Evolutionary conservation across 1,140 invertebrate species (phyloP).

Genomic region (Lordiphosa clarofinis): DNA sequence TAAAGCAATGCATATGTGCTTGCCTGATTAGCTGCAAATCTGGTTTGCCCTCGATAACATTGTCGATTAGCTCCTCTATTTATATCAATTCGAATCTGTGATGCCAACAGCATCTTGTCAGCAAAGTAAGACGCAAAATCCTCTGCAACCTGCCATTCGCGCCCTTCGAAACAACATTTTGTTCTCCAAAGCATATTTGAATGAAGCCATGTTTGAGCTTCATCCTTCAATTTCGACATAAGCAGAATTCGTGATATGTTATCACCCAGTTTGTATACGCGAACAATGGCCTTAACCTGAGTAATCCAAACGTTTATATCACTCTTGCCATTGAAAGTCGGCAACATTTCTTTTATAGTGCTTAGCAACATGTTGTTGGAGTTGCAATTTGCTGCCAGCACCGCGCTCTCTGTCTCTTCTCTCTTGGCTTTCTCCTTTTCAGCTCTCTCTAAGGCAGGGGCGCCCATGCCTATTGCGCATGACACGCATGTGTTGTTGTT

Average conservation of each 20-base stretch:
- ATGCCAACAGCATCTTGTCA: not conserved
- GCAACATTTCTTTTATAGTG: constrained; percentile 1
- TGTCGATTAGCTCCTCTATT: constrained; percentile 1
- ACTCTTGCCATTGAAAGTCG: not conserved
- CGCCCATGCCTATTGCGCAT: too few species aligned
- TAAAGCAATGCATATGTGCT: too few species aligned
- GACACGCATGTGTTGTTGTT: too few species aligned
- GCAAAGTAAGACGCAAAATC: not conserved
- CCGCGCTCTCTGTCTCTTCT: too few species aligned
- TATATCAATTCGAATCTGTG: not conserved
- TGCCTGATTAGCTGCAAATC: too few species aligned
- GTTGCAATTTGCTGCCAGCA: not conserved
- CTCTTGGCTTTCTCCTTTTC: too few species aligned
- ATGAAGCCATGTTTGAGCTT: not conserved
- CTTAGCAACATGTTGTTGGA: not conserved
- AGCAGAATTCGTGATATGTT: not conserved
- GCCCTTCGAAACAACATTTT: not conserved
- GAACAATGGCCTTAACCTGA: constrained; percentile 1
- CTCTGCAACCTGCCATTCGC: not conserved
- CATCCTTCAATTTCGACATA: constrained; percentile 1
- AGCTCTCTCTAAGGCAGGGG: too few species aligned
- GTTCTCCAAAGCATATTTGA: not conserved
- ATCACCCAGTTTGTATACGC: not conserved
- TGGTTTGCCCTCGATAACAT: constrained; percentile 1
- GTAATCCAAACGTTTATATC: not conserved